These are phyloP conservation scores for Harpegnathos saltator DNA, from an alignment of 1,140 invertebrate species.

Conservation along the genomic window DNA sequence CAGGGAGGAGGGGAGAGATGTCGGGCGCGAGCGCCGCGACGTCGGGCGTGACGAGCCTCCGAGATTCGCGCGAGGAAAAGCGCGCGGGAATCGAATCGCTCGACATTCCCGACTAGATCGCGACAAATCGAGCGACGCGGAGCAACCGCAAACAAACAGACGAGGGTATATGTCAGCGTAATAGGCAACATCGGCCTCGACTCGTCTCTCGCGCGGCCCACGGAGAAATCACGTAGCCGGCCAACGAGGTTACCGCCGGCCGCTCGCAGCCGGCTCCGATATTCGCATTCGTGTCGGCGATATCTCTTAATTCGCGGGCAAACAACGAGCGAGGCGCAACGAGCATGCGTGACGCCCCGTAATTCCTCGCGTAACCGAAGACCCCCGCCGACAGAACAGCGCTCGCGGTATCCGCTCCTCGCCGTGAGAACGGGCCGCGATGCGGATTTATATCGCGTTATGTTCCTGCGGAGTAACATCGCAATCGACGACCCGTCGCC, in stretches of 20 bases:
- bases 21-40: too few species aligned
- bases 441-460: constrained; percentile 9
- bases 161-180: constrained; percentile 38
- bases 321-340: not conserved
- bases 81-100: constrained; percentile 23
- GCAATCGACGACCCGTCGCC: constrained; percentile 44
- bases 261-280: not conserved
- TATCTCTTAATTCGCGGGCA: not conserved
- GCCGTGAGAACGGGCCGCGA: too few species aligned
- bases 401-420: not conserved
- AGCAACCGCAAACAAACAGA: constrained; percentile 7
- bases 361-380: not conserved
- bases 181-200: constrained; percentile 23
- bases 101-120: constrained; percentile 23
- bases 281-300: not conserved
- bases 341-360: not conserved
- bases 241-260: constrained; percentile 21
- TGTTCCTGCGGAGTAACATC: constrained; percentile 4
- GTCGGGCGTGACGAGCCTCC: not conserved
- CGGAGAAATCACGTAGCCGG: constrained; percentile 35
- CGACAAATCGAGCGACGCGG: constrained; percentile 14
- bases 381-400: too few species aligned
- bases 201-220: constrained; percentile 5
- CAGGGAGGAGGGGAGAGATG: too few species aligned
- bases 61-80: constrained; percentile 17